Evolutionary conservation across 2,888 invertebrate genomes (phyloP).

Genomic region (Hybos culiciformis): DNA sequence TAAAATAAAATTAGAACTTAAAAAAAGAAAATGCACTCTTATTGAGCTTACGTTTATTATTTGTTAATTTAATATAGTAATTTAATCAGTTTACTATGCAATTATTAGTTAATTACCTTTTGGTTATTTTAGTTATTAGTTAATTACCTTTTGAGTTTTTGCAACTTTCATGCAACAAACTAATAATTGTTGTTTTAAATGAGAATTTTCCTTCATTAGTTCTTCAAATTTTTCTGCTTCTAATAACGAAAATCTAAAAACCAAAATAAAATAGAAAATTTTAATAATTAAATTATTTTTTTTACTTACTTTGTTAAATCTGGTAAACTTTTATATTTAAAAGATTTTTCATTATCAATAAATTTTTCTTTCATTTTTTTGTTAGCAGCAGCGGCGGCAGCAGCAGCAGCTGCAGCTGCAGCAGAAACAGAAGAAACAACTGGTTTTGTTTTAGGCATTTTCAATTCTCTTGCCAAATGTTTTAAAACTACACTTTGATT

Average conservation of each 20-base stretch:
- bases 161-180: constrained; percentile 69
- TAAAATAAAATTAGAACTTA: too few species aligned
- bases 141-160: constrained; percentile 66
- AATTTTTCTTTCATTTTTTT: too few species aligned
- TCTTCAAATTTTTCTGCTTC: constrained; percentile 14
- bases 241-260: constrained; percentile 10
- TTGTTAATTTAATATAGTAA: too few species aligned
- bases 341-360: constrained; percentile 12
- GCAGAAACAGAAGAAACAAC: too few species aligned
- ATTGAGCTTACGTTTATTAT: too few species aligned
- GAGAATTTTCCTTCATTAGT: constrained; percentile 51
- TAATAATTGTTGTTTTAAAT: constrained; percentile 69
- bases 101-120: too few species aligned
- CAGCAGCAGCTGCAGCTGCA: too few species aligned
- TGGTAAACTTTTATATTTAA: constrained; percentile 17
- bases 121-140: neutral
- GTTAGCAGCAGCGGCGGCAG: too few species aligned
- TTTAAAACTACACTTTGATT: constrained; percentile 72
- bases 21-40: too few species aligned
- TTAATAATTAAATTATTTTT: neutral
- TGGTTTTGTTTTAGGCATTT: too few species aligned
- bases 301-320: constrained; percentile 16
- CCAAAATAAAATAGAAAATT: neutral
- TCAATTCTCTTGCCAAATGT: constrained; percentile 66
- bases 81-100: too few species aligned